phyloP scores from a whole-genome alignment of 2,113 vertebrate genomes.

The Gadus macrocephalus region DNA sequence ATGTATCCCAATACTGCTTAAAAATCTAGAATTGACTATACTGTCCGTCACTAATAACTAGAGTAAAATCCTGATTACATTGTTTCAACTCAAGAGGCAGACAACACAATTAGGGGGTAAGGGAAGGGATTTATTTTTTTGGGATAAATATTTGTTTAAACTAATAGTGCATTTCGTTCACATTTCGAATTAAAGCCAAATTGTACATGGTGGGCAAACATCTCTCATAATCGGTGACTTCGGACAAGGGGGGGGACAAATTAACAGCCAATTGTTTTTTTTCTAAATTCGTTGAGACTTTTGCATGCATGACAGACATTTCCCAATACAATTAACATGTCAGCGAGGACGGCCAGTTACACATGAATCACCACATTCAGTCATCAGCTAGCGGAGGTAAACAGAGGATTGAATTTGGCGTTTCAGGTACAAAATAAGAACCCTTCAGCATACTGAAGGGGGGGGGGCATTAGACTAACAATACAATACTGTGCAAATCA shows the following conservation, averaged over 20 bases:
- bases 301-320: slow-evolving; percentile 43
- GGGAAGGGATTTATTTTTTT: slow-evolving; percentile 62
- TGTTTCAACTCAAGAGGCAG: not conserved
- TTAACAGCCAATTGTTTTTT: slow-evolving; percentile 67
- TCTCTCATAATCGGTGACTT: slow-evolving; percentile 52
- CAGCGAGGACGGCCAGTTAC: slow-evolving; percentile 10
- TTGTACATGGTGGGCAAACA: slow-evolving; percentile 38
- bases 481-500: no score
- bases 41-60: no score
- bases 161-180: slow-evolving; percentile 38
- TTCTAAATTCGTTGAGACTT: slow-evolving; percentile 62
- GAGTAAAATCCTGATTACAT: no score
- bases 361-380: slow-evolving; percentile 24
- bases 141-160: slow-evolving; percentile 25
- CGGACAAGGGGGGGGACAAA: slow-evolving; percentile 57
- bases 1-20: no score
- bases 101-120: slow-evolving; percentile 52
- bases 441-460: slow-evolving; percentile 8
- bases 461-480: not conserved
- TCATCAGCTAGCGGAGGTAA: slow-evolving; percentile 65
- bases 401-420: slow-evolving; percentile 23
- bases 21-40: no score
- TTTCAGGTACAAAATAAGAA: slow-evolving; percentile 15
- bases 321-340: not conserved
- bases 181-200: slow-evolving; percentile 55